Base-by-base conservation (phyloP, 2,797 vertebrate genomes). In the Pogonophryne albipinna region DNA sequence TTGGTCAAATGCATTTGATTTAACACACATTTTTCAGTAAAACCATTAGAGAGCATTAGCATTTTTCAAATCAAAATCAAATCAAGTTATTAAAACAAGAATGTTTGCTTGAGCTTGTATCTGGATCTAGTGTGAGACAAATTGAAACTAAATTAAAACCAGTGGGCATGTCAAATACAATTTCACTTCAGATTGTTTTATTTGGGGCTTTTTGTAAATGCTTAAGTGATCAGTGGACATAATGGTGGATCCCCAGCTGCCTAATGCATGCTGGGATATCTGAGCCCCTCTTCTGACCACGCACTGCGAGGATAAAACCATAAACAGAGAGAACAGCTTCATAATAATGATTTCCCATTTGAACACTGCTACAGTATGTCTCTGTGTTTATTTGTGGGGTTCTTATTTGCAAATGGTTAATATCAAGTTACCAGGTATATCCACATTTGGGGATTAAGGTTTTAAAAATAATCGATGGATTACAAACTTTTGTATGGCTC, bases 261-360 rank as follows among this genome's bases (percentile, higher is more conserved):
- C 68, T 83, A 82, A 69, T 70, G 62, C 74, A 83, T 74, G 58
- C 71, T 66, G 31, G 68, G 77, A 79, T 75, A 79, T 76, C 52
- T 27, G 66, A 78, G 42, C 72, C 74, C 78, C 80, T 41, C 4
- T 3, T 60, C 76, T 27, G 73, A 61, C 69, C 57, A 1, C 87
- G 78, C 17, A 15, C 82, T 61, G 79, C 66, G 85, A 79, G 62
- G 80, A 80, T 87, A 67, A 85, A 82, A 55, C 71, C 76, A 66
- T 61, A 71, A 74, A 59, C 51, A n/a, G 16, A 59, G 42, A 59
- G 68, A 16, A 34, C 20, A 17, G 61, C 19, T 64, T 65, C 27
- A 45, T 53, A 60, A 53, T 49, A n/a, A 0, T 20, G 23, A 34
- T 34, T 6, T 61, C 69, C 53, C 12, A 34, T 51, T 78, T 14